These are phyloP conservation scores for Amitus sp. DNA, from an alignment of 2,888 invertebrate genomes.

Conservation along the genomic window DNA sequence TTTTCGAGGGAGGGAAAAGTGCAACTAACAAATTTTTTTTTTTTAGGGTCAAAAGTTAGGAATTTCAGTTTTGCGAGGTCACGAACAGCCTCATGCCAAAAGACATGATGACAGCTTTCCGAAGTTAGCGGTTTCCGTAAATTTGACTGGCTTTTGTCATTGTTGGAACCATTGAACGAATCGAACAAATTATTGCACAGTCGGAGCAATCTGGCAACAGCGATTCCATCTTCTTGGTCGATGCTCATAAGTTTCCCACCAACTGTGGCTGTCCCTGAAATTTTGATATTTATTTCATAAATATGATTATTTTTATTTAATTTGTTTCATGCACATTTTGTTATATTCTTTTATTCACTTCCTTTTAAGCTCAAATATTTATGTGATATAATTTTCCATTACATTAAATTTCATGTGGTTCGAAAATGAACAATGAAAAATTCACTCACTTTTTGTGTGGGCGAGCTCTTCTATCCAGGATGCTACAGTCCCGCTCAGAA, in stretches of 20 bases:
- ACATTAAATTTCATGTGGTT: not conserved
- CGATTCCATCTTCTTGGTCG: not conserved
- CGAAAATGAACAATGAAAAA: not conserved
- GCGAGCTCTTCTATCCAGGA: not conserved
- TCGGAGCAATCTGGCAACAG: not conserved
- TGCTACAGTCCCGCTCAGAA: not conserved
- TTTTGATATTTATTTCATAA: not conserved
- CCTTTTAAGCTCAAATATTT: not conserved
- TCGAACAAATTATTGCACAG: not conserved
- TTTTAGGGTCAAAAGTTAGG: not conserved
- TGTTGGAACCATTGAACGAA: not conserved
- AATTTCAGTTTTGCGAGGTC: not conserved
- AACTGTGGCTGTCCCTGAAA: not conserved
- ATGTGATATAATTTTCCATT: not conserved
- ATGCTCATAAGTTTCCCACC: not conserved
- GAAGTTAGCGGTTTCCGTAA: not conserved
- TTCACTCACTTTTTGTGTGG: not conserved
- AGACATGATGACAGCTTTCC: not conserved
- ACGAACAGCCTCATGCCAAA: not conserved
- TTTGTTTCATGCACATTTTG: too few relatives aligned
- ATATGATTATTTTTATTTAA: too few relatives aligned
- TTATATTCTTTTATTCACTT: not conserved
- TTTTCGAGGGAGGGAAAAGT: not conserved
- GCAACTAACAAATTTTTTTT: not conserved
- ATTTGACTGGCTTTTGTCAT: not conserved